Percentiles rank a stretch among this genome's conserved stretches.
Conservation (phyloP, 2,797 vertebrate genomes). For the Hydrolagus colliei region DNA sequence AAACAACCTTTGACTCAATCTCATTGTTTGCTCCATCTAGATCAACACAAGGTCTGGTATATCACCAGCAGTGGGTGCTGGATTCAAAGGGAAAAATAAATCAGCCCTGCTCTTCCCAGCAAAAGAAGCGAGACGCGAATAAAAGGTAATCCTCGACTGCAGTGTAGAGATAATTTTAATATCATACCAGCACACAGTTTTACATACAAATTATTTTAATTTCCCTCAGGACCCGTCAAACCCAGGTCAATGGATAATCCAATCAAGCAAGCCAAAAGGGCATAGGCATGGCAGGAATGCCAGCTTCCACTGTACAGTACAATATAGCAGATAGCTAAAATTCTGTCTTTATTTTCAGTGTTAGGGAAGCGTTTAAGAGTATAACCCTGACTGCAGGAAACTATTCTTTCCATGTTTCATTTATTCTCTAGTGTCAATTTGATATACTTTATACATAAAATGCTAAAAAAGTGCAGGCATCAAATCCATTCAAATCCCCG, state of each 20-base stretch:
- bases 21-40: no score
- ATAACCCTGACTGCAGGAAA: background rate
- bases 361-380: background rate
- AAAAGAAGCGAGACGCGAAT: background rate
- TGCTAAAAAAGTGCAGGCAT: no score
- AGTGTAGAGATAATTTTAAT: slow-evolving; percentile 4
- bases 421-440: no score
- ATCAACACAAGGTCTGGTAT: no score
- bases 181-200: slow-evolving; percentile 3
- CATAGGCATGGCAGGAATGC: background rate
- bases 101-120: background rate
- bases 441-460: no score
- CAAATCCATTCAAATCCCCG: no score
- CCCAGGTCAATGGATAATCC: background rate
- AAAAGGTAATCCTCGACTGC: background rate
- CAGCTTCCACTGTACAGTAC: no score
- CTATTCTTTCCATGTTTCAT: no score
- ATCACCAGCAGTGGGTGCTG: no score
- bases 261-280: slow-evolving; percentile 5
- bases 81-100: no score
- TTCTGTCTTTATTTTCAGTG: background rate
- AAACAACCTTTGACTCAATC: no score
- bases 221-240: background rate
- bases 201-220: slow-evolving; percentile 7
- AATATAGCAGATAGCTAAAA: background rate